Conservation (phyloP, 2,888 invertebrate species). For the Epiblema foenella region DNA sequence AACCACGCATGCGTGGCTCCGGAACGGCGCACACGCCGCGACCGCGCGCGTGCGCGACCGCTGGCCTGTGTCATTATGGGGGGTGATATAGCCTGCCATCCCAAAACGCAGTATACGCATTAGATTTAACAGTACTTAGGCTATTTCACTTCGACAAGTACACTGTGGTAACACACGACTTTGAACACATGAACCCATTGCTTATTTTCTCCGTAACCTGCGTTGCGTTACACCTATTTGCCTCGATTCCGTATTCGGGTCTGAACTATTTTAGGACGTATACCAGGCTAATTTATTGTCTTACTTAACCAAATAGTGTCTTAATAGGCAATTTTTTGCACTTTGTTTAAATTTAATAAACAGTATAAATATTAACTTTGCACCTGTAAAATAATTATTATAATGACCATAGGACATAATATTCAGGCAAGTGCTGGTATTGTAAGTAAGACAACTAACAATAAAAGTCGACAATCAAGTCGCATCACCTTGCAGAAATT, state of each 20-base stretch:
- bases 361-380: too few relatives aligned
- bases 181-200: slow-evolving; percentile 10
- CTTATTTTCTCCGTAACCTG: slow-evolving; percentile 1
- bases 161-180: slow-evolving; percentile 20
- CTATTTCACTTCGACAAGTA: not conserved
- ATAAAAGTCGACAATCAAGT: slow-evolving; percentile 15
- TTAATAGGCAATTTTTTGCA: not conserved
- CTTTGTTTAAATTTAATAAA: not conserved
- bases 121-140: not conserved
- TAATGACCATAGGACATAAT: not conserved
- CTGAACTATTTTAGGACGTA: not conserved
- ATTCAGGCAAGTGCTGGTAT: slow-evolving; percentile 1
- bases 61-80: slow-evolving; percentile 29
- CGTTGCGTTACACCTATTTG: not conserved
- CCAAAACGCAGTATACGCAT: not conserved
- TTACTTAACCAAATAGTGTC: not conserved
- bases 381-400: slow-evolving; percentile 7
- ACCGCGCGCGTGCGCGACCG: slow-evolving; percentile 47
- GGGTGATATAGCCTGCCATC: slow-evolving; percentile 18
- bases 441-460: slow-evolving; percentile 10
- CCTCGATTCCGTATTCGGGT: not conserved
- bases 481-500: slow-evolving; percentile 30
- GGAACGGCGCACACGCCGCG: slow-evolving; percentile 73
- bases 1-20: slow-evolving; percentile 50
- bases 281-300: not conserved